phyloP scores from a whole-genome alignment of 2,113 vertebrate species.

The Oenanthe melanoleuca region DNA sequence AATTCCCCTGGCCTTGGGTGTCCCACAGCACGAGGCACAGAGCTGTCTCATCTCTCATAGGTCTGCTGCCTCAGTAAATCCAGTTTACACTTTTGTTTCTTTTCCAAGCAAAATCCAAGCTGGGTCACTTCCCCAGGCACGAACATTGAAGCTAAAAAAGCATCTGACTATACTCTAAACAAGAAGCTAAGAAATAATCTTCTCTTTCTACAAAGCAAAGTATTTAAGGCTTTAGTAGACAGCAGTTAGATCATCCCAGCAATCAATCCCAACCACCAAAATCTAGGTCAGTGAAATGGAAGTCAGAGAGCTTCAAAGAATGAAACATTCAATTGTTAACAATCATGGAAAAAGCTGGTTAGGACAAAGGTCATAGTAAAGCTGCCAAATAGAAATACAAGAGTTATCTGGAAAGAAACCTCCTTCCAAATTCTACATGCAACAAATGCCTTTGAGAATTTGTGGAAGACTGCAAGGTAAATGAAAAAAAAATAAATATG shows the following conservation, averaged over 20 bases:
- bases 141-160: not conserved
- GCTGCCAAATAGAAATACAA: slow-evolving; percentile 7
- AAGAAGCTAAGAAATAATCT: slow-evolving; percentile 47
- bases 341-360: slow-evolving; percentile 15
- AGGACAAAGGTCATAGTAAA: slow-evolving; percentile 43
- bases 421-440: not conserved
- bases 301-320: slow-evolving; percentile 45
- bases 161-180: not conserved
- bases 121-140: not conserved
- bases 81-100: not conserved
- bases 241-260: slow-evolving; percentile 24
- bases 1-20: not conserved
- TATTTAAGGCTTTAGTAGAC: slow-evolving; percentile 16
- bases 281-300: slow-evolving; percentile 50
- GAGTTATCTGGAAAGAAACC: not conserved
- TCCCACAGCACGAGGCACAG: not conserved
- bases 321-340: slow-evolving; percentile 6
- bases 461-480: not conserved
- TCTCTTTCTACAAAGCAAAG: not conserved
- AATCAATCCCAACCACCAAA: slow-evolving; percentile 47
- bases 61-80: not conserved
- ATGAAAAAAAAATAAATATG: not conserved
- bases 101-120: not conserved
- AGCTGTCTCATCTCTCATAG: not conserved
- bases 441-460: not conserved